Percentiles rank a stretch among this genome's conserved stretches.
phyloP scores from a whole-genome alignment of 2,113 vertebrate species.

The Meriones unguiculatus region DNA sequence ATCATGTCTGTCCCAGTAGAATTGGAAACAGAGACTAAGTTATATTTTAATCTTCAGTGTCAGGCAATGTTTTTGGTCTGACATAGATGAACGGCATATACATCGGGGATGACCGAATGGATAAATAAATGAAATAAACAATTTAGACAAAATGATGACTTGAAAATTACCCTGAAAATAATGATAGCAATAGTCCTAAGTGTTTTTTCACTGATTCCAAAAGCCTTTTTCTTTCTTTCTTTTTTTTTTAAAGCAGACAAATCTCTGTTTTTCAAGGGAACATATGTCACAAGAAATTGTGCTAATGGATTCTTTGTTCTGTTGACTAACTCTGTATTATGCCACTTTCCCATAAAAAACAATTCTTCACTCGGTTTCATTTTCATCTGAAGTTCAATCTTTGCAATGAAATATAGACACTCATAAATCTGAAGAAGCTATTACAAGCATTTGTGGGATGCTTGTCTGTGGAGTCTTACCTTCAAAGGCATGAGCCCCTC shows the following conservation, averaged over 20 bases:
- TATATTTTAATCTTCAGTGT: constrained; percentile 23
- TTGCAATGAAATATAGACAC: not conserved
- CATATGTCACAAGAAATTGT: not conserved
- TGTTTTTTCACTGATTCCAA: not conserved
- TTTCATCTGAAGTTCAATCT: not conserved
- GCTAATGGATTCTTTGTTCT: not conserved
- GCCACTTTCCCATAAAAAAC: not conserved
- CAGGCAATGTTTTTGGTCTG: constrained; percentile 21
- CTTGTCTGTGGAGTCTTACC: not conserved
- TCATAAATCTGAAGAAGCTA: not conserved
- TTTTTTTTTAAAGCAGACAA: not conserved
- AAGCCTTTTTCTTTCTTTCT: not conserved
- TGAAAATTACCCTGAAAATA: constrained; percentile 26
- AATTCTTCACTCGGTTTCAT: not conserved
- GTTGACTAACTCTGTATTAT: not conserved
- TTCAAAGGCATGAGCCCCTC: not conserved
- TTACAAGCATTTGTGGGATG: not conserved
- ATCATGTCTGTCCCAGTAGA: constrained; percentile 20
- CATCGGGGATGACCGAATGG: not conserved
- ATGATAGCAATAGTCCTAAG: not conserved
- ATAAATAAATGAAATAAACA: constrained; percentile 30
- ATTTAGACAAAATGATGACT: constrained; percentile 18
- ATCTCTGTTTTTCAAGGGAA: constrained; percentile 27
- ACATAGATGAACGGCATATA: not conserved
- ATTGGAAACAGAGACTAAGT: constrained; percentile 14